Evolutionary conservation across 2,888 invertebrate species (phyloP), one percentile per base, ranked within the genome.

Genomic region (Troides helena): DNA sequence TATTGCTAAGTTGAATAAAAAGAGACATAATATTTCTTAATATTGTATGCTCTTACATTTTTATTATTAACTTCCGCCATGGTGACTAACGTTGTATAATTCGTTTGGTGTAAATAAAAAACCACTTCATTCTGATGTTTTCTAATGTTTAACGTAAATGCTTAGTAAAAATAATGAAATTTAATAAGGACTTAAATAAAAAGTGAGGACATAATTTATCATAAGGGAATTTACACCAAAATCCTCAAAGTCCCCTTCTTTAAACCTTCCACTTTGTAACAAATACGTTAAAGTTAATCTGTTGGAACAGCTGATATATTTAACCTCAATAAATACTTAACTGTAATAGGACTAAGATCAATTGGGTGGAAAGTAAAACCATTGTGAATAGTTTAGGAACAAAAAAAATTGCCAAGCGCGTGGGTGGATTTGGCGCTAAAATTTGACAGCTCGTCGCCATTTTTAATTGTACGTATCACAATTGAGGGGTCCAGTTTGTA

Each of bases 381-480:
- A 71, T 74, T 79, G 79, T 79, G 77, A 76, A 76, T 84, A 83
- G 83, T 79, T 70, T 78, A 77, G 78, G 76, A 78, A 80, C 81
- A 82, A 80, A 82, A 50, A 80, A 74, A 75, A 78, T 39, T 36
- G 25, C 58, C 50, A 72, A 83, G 86, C 83, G 86, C 83, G 90
- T 83, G 88, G 89, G 89, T 84, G 88, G 81, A 78, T 69, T 79
- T 81, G 79, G 75, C 82, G 82, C 86, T 83, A 78, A 81, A 83
- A 81, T 80, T 80, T 88, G 88, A 87, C 86, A 85, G 77, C 75
- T 80, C 71, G 68, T 70, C 74, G 75, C 80, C 79, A 82, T 83
- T 81, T 85, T 82, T 86, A 84, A 83, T 85, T 81, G 79, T 77
- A 71, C 71, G 66, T 70, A 70, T 73, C 71, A 69, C 75, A 71